phyloP scores from a whole-genome alignment of 2,113 vertebrate genomes.

The Calyptommatus sinebrachiatus region DNA sequence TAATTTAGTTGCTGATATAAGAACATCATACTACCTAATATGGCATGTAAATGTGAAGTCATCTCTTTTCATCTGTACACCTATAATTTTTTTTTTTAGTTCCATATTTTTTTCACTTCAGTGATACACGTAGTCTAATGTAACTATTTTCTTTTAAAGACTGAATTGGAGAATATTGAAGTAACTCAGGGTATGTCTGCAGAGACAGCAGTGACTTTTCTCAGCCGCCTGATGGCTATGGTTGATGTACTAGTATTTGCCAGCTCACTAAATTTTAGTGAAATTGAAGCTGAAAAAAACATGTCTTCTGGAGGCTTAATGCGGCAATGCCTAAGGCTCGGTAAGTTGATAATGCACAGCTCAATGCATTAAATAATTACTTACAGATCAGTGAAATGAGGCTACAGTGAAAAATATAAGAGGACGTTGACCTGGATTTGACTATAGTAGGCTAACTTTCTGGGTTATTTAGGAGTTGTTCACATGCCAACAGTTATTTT shows the following conservation, averaged over 20 bases:
- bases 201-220: slow-evolving; percentile 92
- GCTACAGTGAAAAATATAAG: slow-evolving; percentile 7
- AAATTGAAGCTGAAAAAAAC: slow-evolving; percentile 98
- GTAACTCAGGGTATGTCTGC: slow-evolving; percentile 97
- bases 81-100: slow-evolving; percentile 27
- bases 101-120: too few relatives aligned
- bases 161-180: slow-evolving; percentile 92
- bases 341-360: slow-evolving; percentile 71
- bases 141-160: slow-evolving; percentile 76
- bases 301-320: slow-evolving; percentile 97
- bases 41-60: slow-evolving; percentile 35
- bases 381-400: slow-evolving; percentile 31
- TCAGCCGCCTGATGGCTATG: slow-evolving; percentile 96
- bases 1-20: slow-evolving; percentile 35
- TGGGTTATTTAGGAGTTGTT: slow-evolving; percentile 28
- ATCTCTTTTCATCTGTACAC: slow-evolving; percentile 33
- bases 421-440: slow-evolving; percentile 33
- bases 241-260: slow-evolving; percentile 96
- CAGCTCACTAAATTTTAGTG: slow-evolving; percentile 96
- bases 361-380: slow-evolving; percentile 41
- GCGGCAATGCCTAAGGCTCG: slow-evolving; percentile 94
- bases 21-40: slow-evolving; percentile 1
- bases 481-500: not conserved
- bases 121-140: slow-evolving; percentile 54
- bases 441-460: slow-evolving; percentile 16